These are phyloP conservation scores for Mustela nigripes DNA, from an alignment of 2,113 vertebrate species.

Conservation along the genomic window DNA sequence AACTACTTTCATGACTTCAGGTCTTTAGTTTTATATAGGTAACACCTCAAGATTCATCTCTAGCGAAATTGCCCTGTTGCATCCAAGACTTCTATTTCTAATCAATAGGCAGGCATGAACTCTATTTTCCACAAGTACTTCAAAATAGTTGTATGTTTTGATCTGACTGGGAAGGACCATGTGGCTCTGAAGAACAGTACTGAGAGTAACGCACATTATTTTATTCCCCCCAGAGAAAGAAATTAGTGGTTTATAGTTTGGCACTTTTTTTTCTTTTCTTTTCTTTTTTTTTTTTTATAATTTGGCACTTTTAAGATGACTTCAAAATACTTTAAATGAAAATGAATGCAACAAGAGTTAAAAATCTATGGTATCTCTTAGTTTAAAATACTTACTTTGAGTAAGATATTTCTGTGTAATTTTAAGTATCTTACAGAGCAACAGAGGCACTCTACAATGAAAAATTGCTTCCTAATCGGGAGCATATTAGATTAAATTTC, in stretches of 20 bases:
- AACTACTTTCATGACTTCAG: neutral
- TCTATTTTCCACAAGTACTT: conserved; percentile 5
- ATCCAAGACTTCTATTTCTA: conserved; percentile 7
- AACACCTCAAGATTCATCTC: conserved; percentile 7
- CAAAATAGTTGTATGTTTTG: conserved; percentile 45
- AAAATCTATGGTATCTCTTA: neutral
- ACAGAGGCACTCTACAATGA: neutral
- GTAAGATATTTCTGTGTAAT: conserved; percentile 7
- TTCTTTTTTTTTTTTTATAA: neutral
- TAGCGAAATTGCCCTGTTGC: conserved; percentile 11
- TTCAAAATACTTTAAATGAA: conserved; percentile 36
- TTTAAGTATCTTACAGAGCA: conserved; percentile 21
- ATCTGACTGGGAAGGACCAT: neutral
- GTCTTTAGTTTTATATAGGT: conserved; percentile 9
- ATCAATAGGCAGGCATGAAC: neutral
- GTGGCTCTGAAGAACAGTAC: conserved; percentile 25
- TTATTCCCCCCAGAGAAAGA: conserved; percentile 18
- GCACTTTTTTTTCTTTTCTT: neutral
- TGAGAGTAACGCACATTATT: neutral
- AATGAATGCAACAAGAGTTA: conserved; percentile 39
- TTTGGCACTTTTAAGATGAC: conserved; percentile 40
- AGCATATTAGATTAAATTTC: neutral
- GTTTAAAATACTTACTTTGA: conserved; percentile 34
- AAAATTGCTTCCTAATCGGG: conserved; percentile 7
- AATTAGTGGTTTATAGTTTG: conserved; percentile 34